These are phyloP conservation scores for Oreonectes daqikongensis DNA, from an alignment of 2,797 vertebrate genomes.

Conservation along the genomic window DNA sequence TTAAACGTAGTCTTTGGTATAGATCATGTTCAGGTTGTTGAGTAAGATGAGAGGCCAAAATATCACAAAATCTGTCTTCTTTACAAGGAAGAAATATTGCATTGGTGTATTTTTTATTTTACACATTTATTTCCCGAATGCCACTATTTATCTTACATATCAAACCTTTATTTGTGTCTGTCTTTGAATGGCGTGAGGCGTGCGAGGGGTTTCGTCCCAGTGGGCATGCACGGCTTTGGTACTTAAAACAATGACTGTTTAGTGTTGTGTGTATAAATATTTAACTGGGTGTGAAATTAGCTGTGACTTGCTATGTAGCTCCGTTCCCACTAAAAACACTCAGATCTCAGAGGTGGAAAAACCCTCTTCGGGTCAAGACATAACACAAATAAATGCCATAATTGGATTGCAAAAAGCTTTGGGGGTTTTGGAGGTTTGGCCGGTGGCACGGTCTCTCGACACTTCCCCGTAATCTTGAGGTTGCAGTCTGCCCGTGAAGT, in stretches of 20 bases:
- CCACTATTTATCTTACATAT: not conserved
- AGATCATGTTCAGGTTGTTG: not conserved
- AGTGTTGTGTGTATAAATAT: slow-evolving; percentile 65
- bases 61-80: not conserved
- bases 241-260: slow-evolving; percentile 63
- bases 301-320: slow-evolving; percentile 57
- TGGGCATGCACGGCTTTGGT: slow-evolving; percentile 49
- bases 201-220: not conserved
- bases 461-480: slow-evolving; percentile 61
- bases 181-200: not conserved
- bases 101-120: not conserved
- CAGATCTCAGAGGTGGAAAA: slow-evolving; percentile 60
- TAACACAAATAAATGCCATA: slow-evolving; percentile 58
- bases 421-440: slow-evolving; percentile 58
- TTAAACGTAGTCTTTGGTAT: not conserved
- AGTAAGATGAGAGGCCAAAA: not conserved
- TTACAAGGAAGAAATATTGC: not conserved
- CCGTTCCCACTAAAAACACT: slow-evolving; percentile 56
- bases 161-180: not conserved
- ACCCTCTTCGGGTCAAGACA: slow-evolving; percentile 41
- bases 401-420: slow-evolving; percentile 60
- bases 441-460: slow-evolving; percentile 53
- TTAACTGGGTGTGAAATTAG: slow-evolving; percentile 76
- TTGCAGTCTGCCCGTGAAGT: slow-evolving; percentile 65
- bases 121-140: not conserved